Base-by-base conservation (phyloP, 2,888 invertebrate genomes). In the Sphaerophoria rueppellii region DNA sequence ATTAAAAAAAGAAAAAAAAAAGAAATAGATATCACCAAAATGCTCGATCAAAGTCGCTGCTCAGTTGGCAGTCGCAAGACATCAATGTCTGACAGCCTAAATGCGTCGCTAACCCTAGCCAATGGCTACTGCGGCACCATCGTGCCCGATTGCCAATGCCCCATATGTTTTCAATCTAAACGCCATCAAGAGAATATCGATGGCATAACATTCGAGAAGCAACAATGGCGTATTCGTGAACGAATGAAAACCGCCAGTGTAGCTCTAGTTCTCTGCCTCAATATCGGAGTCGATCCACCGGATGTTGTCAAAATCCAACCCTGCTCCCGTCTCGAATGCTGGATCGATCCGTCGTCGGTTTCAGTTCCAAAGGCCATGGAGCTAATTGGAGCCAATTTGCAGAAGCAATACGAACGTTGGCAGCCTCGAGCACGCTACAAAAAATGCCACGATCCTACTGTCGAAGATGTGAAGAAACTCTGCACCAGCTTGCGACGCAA, bases 191-290 rank as follows among this genome's bases (percentile, higher is more conserved):
- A 96, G 89, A 92, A 93, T 55, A 95, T 96, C 79, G 94, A 95
- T 89, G 95, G 95, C 11, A 93, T 94, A 65, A 93, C 93, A 88
- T 94, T 94, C 88, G 93, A 94, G 77, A 93, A 95, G 9, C 96
- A 97, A 89, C 95, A 96, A 86, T 98, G 98, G 98, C 94, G 98
- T 88, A 97, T 98, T 93, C 97, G 98, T 91, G 98, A 98, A 91
- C 94, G 97, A 96, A 99, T 99, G 97, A 99, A 99, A 93, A 99
- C 99, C 0, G 99, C 99, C 80, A 99, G 99, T 92, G 99, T 99
- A 77, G 99, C 99, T 0, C 93, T 99, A 85, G 99, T 99, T 37
- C 93, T 99, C 57, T 99, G 99, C 92, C 94, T 99, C 52, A 99
- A 99, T 92, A 97, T 99, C 74, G 99, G 99, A n/a, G 99, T 99